A percentile compares a stretch with the other conserved stretches of the same genome.
Evolutionary conservation across 2,888 invertebrate genomes (phyloP).

Genomic region (Molanna angustata): DNA sequence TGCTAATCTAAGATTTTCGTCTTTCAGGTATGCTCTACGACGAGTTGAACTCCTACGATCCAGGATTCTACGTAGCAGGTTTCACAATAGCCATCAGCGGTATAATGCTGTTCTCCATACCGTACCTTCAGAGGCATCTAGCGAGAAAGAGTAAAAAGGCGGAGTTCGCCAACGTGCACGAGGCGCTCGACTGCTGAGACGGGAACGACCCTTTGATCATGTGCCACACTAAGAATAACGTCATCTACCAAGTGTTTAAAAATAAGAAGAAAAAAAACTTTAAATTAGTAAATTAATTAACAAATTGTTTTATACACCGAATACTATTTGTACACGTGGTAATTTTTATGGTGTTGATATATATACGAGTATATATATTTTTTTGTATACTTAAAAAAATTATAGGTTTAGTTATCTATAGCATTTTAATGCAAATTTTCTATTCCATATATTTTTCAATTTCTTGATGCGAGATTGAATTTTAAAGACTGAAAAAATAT

Average conservation of each 20-base stretch:
- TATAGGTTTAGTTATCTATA: slow-evolving; percentile 2
- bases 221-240: too few relatives aligned
- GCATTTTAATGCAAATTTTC: slow-evolving; percentile 1
- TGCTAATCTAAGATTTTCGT: neutral
- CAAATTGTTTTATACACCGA: too few relatives aligned
- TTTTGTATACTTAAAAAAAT: too few relatives aligned
- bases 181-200: neutral
- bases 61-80: slow-evolving; percentile 88
- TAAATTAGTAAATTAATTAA: too few relatives aligned
- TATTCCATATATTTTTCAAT: slow-evolving; percentile 19
- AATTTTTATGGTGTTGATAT: slow-evolving; percentile 10
- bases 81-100: slow-evolving; percentile 83
- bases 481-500: slow-evolving; percentile 21
- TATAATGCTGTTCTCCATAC: slow-evolving; percentile 81
- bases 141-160: slow-evolving; percentile 29
- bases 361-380: neutral
- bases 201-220: too few relatives aligned
- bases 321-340: too few relatives aligned
- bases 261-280: too few relatives aligned
- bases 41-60: slow-evolving; percentile 70
- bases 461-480: slow-evolving; percentile 16
- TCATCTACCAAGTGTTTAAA: too few relatives aligned
- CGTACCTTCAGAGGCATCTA: slow-evolving; percentile 60
- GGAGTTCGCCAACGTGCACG: slow-evolving; percentile 35
- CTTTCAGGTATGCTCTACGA: slow-evolving; percentile 81